These are phyloP conservation scores for Garrulus glandarius DNA, from an alignment of 2,797 vertebrate genomes.

Conservation along the genomic window DNA sequence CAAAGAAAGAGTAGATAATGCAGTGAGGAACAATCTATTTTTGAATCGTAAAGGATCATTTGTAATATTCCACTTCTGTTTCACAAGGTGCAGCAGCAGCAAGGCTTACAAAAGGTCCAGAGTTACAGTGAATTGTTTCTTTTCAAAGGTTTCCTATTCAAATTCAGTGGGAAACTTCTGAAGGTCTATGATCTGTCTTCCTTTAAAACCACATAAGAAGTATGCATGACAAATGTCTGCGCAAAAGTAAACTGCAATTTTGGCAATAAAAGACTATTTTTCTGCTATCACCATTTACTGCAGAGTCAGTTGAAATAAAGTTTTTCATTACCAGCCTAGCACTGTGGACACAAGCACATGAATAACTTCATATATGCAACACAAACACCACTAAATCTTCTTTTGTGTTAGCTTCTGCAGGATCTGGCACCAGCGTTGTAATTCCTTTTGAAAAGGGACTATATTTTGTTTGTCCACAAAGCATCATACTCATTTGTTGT, in stretches of 20 bases:
- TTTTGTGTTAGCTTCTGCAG: not conserved
- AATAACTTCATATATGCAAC: not conserved
- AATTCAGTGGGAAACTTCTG: constrained; percentile 47
- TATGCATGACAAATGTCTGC: not conserved
- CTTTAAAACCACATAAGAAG: constrained; percentile 39
- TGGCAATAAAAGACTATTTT: constrained; percentile 45
- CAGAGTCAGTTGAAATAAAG: constrained; percentile 15
- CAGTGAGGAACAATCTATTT: constrained; percentile 52
- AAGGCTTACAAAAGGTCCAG: constrained; percentile 58
- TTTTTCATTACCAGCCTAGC: constrained; percentile 10
- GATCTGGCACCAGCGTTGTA: not conserved
- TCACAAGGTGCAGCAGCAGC: constrained; percentile 49
- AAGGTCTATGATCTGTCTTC: constrained; percentile 15
- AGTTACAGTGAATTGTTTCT: constrained; percentile 21
- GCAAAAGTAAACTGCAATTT: constrained; percentile 25
- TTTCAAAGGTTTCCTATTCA: not conserved
- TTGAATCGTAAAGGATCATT: constrained; percentile 65
- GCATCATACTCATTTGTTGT: not conserved
- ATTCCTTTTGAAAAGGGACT: not conserved
- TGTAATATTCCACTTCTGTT: constrained; percentile 71
- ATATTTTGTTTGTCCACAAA: not conserved
- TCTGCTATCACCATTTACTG: constrained; percentile 17
- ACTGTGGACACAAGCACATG: not conserved
- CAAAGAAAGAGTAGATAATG: constrained; percentile 83
- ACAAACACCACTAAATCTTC: not conserved